A percentile compares a stretch with the other conserved stretches of the same genome.
Evolutionary conservation across 2,888 invertebrate species (phyloP).

Genomic region (Biston stratarius): DNA sequence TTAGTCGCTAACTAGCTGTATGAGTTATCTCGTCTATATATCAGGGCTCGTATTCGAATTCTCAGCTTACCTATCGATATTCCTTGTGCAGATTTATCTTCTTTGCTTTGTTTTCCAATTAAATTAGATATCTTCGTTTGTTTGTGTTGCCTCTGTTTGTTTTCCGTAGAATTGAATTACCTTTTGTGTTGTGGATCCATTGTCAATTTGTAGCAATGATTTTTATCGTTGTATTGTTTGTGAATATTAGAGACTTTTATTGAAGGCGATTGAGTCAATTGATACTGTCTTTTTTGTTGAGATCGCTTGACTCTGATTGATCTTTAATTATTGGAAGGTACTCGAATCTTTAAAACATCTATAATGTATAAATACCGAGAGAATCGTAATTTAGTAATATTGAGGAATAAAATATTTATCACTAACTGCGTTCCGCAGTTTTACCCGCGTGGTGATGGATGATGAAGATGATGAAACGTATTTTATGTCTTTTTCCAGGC

Average conservation of each 20-base stretch:
- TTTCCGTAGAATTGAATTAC: constrained; percentile 9
- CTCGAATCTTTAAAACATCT: neutral
- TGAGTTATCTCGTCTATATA: constrained; percentile 29
- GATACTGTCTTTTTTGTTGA: constrained; percentile 3
- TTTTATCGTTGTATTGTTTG: constrained; percentile 16
- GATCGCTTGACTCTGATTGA: constrained; percentile 3
- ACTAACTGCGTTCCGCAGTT: too few species aligned
- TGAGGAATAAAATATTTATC: neutral
- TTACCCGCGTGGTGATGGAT: too few species aligned
- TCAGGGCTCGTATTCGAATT: constrained; percentile 20
- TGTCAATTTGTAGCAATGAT: constrained; percentile 25
- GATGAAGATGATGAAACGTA: too few species aligned
- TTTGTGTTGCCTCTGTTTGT: constrained; percentile 19
- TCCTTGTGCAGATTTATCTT: constrained; percentile 15
- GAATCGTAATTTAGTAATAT: neutral
- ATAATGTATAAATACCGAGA: neutral
- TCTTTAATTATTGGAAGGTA: neutral
- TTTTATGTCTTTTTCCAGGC: too few species aligned
- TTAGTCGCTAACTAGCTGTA: constrained; percentile 5
- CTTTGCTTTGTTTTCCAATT: constrained; percentile 29
- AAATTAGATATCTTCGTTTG: constrained; percentile 25
- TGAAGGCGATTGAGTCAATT: constrained; percentile 8
- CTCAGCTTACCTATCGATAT: constrained; percentile 20
- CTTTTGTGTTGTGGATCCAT: constrained; percentile 13
- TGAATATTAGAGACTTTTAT: constrained; percentile 10